Conservation (phyloP, 2,888 invertebrate species). For the Entomobrya proxima region DNA sequence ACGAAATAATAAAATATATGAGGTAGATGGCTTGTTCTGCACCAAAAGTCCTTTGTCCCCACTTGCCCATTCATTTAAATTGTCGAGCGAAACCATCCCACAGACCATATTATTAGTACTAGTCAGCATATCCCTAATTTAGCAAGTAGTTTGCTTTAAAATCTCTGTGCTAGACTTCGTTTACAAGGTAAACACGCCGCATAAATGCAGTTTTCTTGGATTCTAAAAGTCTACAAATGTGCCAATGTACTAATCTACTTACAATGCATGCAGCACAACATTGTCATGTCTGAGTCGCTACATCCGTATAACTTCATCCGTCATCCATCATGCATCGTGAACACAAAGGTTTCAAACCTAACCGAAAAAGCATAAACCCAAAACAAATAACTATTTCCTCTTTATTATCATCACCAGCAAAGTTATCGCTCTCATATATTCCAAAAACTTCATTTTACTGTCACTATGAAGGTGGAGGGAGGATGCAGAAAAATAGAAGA, state of each 20-base stretch:
- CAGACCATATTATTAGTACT: background rate
- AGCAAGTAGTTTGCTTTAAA: background rate
- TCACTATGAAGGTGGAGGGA: conserved; percentile 14
- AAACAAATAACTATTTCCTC: conserved; percentile 62
- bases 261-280: background rate
- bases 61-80: background rate
- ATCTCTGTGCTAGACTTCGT: background rate
- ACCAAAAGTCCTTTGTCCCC: background rate
- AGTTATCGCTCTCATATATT: background rate
- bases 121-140: background rate
- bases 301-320: conserved; percentile 21
- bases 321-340: conserved; percentile 33
- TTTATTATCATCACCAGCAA: conserved; percentile 24
- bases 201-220: background rate
- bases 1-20: background rate
- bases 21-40: conserved; percentile 1
- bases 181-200: background rate
- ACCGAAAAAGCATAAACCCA: conserved; percentile 49
- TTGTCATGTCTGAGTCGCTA: conserved; percentile 6
- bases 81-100: conserved; percentile 4
- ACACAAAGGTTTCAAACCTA: conserved; percentile 27
- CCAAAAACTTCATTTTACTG: conserved; percentile 14
- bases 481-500: conserved; percentile 3
- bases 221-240: background rate
- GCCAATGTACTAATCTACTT: background rate